A percentile compares a stretch with the other conserved stretches of the same genome.
Conservation (phyloP, 2,113 vertebrate genomes). For the Falco punctatus region DNA sequence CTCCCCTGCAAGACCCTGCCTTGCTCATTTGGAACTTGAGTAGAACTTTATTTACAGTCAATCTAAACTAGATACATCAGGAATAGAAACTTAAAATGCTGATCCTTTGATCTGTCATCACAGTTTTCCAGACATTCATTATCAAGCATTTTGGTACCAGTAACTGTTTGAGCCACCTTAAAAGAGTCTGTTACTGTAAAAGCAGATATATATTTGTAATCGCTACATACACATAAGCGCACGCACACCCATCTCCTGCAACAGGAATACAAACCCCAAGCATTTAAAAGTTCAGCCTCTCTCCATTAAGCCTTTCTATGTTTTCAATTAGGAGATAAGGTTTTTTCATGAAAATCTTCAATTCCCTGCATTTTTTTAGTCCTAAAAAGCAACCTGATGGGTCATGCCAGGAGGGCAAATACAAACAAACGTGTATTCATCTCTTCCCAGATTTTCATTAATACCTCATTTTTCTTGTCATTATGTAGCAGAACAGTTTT, state of each 20-base stretch:
- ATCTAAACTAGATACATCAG: conserved; percentile 24
- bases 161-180: conserved; percentile 43
- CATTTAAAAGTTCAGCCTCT: conserved; percentile 18
- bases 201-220: neutral
- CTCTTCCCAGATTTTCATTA: neutral
- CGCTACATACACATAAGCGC: neutral
- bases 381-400: neutral
- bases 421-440: conserved; percentile 25
- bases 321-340: conserved; percentile 1
- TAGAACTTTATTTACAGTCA: conserved; percentile 55
- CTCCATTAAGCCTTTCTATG: neutral
- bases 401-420: conserved; percentile 35
- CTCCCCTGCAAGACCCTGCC: conserved; percentile 26
- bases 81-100: conserved; percentile 39
- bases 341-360: neutral
- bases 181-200: conserved; percentile 33
- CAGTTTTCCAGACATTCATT: conserved; percentile 37
- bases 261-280: neutral
- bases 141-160: conserved; percentile 17
- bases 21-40: conserved; percentile 57
- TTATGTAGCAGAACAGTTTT: conserved; percentile 18
- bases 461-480: conserved; percentile 30
- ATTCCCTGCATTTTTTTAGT: neutral
- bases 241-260: neutral
- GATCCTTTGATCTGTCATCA: conserved; percentile 44